A percentile compares a stretch with the other conserved stretches of the same genome.
phyloP scores from a whole-genome alignment of 2,797 vertebrate species.

The Halcyon chelicuti region DNA sequence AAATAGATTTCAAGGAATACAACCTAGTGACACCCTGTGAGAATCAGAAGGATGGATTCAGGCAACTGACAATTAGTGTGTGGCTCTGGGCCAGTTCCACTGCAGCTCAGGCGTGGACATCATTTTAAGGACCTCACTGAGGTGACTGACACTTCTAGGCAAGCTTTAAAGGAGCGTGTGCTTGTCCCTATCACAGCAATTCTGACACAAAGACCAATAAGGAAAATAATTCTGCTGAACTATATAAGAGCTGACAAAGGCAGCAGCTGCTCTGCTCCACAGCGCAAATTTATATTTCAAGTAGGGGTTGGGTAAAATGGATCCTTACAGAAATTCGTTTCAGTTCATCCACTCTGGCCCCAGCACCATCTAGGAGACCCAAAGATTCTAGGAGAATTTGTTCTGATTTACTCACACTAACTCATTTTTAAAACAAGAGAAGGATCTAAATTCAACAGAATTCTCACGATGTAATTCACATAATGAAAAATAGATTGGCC shows the following conservation, averaged over 20 bases:
- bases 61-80: not conserved
- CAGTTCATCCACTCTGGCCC: not conserved
- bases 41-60: not conserved
- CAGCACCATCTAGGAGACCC: fast-evolving
- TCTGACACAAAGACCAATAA: not conserved
- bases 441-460: not conserved
- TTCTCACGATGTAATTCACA: not conserved
- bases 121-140: not conserved
- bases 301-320: not conserved
- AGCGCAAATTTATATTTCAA: not conserved
- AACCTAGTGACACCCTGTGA: not conserved
- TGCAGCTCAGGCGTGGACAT: not conserved
- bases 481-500: not conserved
- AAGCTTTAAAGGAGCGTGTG: not conserved
- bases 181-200: not conserved
- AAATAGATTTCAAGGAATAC: not conserved
- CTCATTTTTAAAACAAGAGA: not conserved
- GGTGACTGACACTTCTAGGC: not conserved
- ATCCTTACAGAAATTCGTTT: not conserved
- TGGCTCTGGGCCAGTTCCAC: not conserved
- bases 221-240: not conserved
- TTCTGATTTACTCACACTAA: too few relatives aligned
- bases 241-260: not conserved
- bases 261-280: not conserved
- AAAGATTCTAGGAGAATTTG: not conserved